Evolutionary conservation across 2,113 vertebrate genomes (phyloP).

Genomic region (Oryzias curvinotus): DNA sequence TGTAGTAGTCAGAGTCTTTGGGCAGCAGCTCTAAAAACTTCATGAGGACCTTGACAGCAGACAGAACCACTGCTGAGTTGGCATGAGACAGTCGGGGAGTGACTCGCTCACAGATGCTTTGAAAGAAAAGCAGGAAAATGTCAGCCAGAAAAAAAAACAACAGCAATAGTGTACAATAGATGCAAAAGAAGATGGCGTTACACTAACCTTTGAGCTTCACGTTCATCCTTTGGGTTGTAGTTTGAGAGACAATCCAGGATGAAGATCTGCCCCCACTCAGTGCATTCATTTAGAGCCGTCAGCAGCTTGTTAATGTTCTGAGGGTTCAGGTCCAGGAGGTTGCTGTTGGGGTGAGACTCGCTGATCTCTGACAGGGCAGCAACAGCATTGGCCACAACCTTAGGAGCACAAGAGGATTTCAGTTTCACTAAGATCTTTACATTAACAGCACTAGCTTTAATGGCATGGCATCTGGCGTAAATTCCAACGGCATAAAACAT

Average conservation of each 20-base stretch:
- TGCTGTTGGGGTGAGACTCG: conserved; percentile 98
- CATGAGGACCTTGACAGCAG: conserved; percentile 98
- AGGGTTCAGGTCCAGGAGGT: conserved; percentile 96
- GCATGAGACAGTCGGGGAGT: conserved; percentile 96
- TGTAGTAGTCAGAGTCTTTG: conserved; percentile 97
- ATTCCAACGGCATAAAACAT: neutral
- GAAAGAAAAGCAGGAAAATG: neutral
- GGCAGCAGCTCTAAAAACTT: conserved; percentile 97
- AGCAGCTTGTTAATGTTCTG: conserved; percentile 99
- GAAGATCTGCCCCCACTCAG: conserved; percentile 99
- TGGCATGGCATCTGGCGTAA: too few species aligned
- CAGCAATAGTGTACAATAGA: neutral
- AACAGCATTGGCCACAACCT: conserved; percentile 98
- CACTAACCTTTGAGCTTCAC: conserved; percentile 92
- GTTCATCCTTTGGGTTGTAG: conserved; percentile 98
- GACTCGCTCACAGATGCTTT: conserved; percentile 95
- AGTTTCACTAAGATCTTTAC: neutral
- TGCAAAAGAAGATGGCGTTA: neutral
- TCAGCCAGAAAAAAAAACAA: neutral
- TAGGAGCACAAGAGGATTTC: neutral
- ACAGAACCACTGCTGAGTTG: conserved; percentile 97
- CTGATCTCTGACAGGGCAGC: conserved; percentile 97
- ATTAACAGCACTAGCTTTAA: neutral
- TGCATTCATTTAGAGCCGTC: conserved; percentile 96
- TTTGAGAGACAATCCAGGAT: conserved; percentile 98